phyloP scores from a whole-genome alignment of 1,140 invertebrate genomes.

The Epicauta chinensis region DNA sequence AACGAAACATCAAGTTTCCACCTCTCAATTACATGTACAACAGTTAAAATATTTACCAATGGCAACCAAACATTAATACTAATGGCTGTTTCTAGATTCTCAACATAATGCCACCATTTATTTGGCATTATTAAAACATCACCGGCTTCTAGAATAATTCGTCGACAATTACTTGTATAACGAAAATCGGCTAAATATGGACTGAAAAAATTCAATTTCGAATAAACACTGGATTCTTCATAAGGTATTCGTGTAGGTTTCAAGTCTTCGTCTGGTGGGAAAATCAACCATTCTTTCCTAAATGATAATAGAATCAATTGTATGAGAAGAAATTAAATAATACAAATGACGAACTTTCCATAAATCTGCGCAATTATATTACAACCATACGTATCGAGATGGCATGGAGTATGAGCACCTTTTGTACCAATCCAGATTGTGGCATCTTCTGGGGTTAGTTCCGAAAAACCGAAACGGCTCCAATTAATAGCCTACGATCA shows the following conservation, averaged over 20 bases:
- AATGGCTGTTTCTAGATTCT: constrained; percentile 67
- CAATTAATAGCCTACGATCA: too few species aligned
- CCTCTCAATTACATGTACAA: too few species aligned
- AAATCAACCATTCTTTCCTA: constrained; percentile 91
- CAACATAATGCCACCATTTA: constrained; percentile 96
- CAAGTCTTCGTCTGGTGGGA: constrained; percentile 71
- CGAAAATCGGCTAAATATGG: constrained; percentile 40
- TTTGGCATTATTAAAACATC: constrained; percentile 83
- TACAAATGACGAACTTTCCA: constrained; percentile 61
- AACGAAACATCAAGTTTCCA: too few species aligned
- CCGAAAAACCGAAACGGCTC: constrained; percentile 75
- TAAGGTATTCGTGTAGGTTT: constrained; percentile 85
- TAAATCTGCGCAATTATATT: constrained; percentile 86
- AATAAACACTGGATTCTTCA: constrained; percentile 96
- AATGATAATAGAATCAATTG: not conserved
- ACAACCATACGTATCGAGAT: constrained; percentile 90
- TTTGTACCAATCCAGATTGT: constrained; percentile 87
- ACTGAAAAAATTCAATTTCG: constrained; percentile 71
- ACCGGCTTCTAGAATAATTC: constrained; percentile 67
- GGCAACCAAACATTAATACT: constrained; percentile 87
- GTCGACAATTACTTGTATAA: constrained; percentile 9
- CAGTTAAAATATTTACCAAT: constrained; percentile 46
- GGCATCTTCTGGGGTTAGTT: constrained; percentile 60
- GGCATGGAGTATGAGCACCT: constrained; percentile 87
- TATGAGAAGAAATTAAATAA: not conserved